Percentiles rank a stretch among this genome's conserved stretches.
These are phyloP conservation scores for Trachelus troglodyta DNA, from an alignment of 2,888 invertebrate genomes.

Conservation along the genomic window DNA sequence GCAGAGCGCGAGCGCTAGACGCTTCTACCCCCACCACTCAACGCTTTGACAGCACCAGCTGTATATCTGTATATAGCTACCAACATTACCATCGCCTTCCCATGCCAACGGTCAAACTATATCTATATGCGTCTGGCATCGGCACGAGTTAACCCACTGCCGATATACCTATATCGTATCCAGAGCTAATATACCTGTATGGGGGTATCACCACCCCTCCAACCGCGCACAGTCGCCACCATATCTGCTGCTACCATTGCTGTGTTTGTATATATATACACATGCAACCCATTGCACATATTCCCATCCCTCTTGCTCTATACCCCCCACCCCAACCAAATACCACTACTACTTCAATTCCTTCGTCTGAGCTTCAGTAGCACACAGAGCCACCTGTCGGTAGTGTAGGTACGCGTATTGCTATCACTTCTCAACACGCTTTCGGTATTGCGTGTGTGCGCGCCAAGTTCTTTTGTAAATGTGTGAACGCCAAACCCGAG, in stretches of 20 bases:
- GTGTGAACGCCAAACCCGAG: constrained; percentile 14
- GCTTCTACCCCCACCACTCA: constrained; percentile 32
- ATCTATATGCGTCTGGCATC: neutral
- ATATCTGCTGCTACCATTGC: constrained; percentile 19
- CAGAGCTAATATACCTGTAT: no score
- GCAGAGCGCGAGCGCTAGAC: constrained; percentile 55
- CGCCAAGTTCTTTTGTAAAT: neutral
- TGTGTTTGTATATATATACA: neutral
- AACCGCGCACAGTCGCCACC: constrained; percentile 20
- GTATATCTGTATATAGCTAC: no score
- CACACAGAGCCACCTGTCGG: no score
- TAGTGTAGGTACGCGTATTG: no score
- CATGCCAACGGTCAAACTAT: no score
- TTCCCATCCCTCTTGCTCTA: constrained; percentile 17
- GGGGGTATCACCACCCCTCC: no score
- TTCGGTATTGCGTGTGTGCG: neutral
- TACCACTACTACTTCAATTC: neutral
- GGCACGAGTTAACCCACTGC: neutral
- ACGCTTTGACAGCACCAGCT: neutral
- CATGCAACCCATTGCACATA: constrained; percentile 10
- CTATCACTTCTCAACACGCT: no score
- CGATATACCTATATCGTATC: neutral
- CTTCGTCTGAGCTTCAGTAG: no score
- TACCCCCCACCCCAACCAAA: constrained; percentile 8
- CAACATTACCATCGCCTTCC: no score